Evolutionary conservation across 2,888 invertebrate species (phyloP), one percentile per base, ranked within the genome.

Genomic region (Coronaproctus castanopsis): DNA sequence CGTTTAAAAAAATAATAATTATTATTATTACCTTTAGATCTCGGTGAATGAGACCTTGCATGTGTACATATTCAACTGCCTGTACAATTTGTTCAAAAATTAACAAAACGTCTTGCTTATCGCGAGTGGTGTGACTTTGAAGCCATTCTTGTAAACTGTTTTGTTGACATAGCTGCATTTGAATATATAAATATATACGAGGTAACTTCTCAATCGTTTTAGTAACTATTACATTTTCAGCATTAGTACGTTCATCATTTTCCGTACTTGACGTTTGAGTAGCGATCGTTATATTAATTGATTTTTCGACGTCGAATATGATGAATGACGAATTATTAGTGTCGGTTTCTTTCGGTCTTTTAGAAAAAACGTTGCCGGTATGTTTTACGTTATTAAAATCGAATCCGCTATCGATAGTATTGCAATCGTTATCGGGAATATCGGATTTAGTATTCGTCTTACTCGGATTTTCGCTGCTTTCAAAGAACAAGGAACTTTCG

Each of bases 51-150:
- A 96, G 78, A 0, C 90, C 90, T 64, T 85, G 84, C 0, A 83
- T 73, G 73, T 98, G 97, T 0, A 98, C 89, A 74, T 97, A 98
- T 65, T 91, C 88, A 2, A 98, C 93, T 1, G 96, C 97, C 60
- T 85, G 81, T 0, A 93, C 83, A 68, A 97, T 92, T 73, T 98
- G 95, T 64, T 81, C 78, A 73, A 93, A 93, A 62, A 90, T 81
- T 48, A 77, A 74, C 58, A 83, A 75, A 57, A 84, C 77, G 68
- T 77, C 70, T 0, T 61, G 61, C 49, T 63, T 63, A 64, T 73
- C 67, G 54, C 74, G 68, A 22, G 65, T 63, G 3, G 68, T 67
- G 67, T 83, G 80, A 20, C 76, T 74, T 57, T 77, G 74, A 49
- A 97, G 75, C 97, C 96, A 97, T 68, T 95, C 91, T 68, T 87